A percentile compares a stretch with the other conserved stretches of the same genome.
Evolutionary conservation across 2,888 invertebrate species (phyloP).

Genomic region (Pimpla rufipes): DNA sequence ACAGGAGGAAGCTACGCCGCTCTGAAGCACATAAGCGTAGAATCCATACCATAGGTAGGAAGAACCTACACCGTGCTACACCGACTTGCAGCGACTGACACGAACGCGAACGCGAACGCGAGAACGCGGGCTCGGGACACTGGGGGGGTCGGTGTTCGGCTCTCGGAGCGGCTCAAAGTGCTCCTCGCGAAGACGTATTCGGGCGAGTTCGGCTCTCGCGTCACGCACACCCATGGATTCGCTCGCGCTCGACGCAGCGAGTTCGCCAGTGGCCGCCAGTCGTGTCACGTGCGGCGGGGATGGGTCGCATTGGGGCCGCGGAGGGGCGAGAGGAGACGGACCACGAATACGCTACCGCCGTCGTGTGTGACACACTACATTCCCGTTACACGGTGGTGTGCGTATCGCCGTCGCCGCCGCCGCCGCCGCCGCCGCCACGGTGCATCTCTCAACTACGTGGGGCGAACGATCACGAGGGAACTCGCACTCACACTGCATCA

Average conservation of each 20-base stretch:
- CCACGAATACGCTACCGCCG: not conserved
- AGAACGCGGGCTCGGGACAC: constrained; percentile 19
- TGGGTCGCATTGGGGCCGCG: not conserved
- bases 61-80: constrained; percentile 42
- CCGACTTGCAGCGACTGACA: constrained; percentile 64
- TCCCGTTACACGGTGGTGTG: not conserved
- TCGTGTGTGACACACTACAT: not conserved
- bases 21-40: constrained; percentile 47
- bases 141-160: constrained; percentile 23
- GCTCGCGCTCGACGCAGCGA: not conserved
- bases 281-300: not conserved
- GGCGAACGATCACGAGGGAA: not conserved
- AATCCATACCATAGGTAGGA: constrained; percentile 63
- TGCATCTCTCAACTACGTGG: not conserved
- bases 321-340: not conserved
- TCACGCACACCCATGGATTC: not conserved
- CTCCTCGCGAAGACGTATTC: not conserved
- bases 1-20: constrained; percentile 52
- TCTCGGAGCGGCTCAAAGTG: constrained; percentile 8
- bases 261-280: constrained; percentile 1
- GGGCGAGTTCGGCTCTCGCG: constrained; percentile 21
- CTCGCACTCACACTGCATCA: not conserved
- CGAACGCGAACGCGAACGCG: constrained; percentile 47
- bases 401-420: too few species aligned
- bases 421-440: too few species aligned